Conservation (phyloP, 1,140 invertebrate species). For the Drosophila ironensis region DNA sequence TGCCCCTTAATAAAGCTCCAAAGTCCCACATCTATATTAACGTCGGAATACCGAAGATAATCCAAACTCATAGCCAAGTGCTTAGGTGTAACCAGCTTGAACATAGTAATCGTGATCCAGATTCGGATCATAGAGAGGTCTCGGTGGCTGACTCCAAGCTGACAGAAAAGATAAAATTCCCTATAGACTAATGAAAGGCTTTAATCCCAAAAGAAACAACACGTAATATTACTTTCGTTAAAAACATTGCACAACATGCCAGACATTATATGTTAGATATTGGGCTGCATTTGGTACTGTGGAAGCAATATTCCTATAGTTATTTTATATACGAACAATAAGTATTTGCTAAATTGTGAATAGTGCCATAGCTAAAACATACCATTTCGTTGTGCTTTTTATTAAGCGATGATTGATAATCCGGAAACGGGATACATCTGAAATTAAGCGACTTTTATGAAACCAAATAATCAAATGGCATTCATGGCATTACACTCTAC, state of each 20-base stretch:
- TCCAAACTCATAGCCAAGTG: constrained; percentile 52
- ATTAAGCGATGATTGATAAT: too few relatives aligned
- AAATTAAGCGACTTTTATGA: too few relatives aligned
- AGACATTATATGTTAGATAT: background rate
- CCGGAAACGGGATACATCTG: too few relatives aligned
- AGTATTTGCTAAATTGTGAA: too few relatives aligned
- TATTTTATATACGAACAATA: too few relatives aligned
- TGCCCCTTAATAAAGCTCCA: too few relatives aligned
- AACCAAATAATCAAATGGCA: too few relatives aligned
- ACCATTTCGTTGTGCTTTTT: too few relatives aligned
- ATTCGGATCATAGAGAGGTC: constrained; percentile 12
- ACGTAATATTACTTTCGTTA: constrained; percentile 8
- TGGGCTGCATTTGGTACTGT: background rate
- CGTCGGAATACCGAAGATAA: constrained; percentile 72
- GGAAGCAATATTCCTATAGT: constrained; percentile 12
- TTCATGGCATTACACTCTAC: too few relatives aligned
- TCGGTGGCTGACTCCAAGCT: constrained; percentile 27
- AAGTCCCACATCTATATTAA: constrained; percentile 68
- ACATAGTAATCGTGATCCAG: constrained; percentile 43
- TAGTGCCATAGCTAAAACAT: constrained; percentile 20
- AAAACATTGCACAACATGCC: constrained; percentile 1
- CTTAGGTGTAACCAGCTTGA: too few relatives aligned
- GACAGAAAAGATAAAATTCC: constrained; percentile 71
- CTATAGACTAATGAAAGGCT: constrained; percentile 75
- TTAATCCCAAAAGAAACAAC: constrained; percentile 48